These are phyloP conservation scores for Drosophila sp. DNA, from an alignment of 1,140 invertebrate species.

Conservation along the genomic window DNA sequence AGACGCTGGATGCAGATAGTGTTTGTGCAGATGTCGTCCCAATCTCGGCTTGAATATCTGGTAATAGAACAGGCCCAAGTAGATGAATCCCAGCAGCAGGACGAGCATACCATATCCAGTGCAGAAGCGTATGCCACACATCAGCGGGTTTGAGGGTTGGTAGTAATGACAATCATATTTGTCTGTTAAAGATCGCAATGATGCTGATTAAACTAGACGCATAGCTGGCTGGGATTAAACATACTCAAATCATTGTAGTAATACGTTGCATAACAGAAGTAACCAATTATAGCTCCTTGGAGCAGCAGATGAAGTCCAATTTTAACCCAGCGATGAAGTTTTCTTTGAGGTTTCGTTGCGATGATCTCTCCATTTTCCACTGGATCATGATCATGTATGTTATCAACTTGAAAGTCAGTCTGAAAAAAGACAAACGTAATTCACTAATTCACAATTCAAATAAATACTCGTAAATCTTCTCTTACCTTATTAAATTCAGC, in stretches of 20 bases:
- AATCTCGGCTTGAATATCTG: conserved; percentile 87
- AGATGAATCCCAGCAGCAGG: conserved; percentile 87
- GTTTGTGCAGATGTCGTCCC: conserved; percentile 83
- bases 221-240: conserved; percentile 5
- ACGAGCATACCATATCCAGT: conserved; percentile 90
- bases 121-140: conserved; percentile 86
- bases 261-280: conserved; percentile 78
- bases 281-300: conserved; percentile 58
- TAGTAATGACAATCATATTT: conserved; percentile 39
- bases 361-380: neutral
- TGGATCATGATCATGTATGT: conserved; percentile 6
- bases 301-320: conserved; percentile 36
- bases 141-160: neutral
- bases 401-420: conserved; percentile 48
- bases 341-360: conserved; percentile 20
- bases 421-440: neutral
- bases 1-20: conserved; percentile 51
- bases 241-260: conserved; percentile 70
- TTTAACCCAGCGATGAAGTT: conserved; percentile 32
- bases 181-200: conserved; percentile 23
- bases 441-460: neutral
- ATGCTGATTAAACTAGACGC: neutral
- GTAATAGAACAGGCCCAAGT: conserved; percentile 88
- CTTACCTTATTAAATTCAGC: conserved; percentile 32
- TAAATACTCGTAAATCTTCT: neutral